phyloP scores from a whole-genome alignment of 2,888 invertebrate genomes.

The Cephus nigrinus region DNA sequence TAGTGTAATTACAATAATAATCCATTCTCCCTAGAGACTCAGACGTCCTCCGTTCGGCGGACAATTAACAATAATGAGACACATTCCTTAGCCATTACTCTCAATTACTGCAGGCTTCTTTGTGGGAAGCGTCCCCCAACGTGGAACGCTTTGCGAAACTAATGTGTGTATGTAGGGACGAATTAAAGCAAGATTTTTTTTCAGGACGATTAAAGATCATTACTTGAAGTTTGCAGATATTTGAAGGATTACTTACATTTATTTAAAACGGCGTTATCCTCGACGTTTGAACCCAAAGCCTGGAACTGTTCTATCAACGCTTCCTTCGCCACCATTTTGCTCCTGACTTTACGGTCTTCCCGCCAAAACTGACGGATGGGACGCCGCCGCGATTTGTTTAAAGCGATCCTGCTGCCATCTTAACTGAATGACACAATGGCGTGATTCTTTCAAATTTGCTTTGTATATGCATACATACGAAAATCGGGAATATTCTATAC shows the following conservation, averaged over 20 bases:
- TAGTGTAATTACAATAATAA: neutral
- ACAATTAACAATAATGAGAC: constrained; percentile 25
- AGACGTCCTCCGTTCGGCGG: constrained; percentile 14
- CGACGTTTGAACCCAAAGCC: constrained; percentile 40
- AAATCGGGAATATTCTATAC: neutral
- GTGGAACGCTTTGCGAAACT: neutral
- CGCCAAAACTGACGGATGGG: constrained; percentile 46
- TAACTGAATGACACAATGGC: neutral
- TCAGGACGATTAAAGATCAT: neutral
- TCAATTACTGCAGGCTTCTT: constrained; percentile 12
- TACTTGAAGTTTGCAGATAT: neutral
- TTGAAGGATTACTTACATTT: constrained; percentile 52
- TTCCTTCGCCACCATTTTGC: constrained; percentile 52
- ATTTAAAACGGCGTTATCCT: constrained; percentile 39
- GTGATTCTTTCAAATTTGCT: neutral
- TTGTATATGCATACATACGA: neutral
- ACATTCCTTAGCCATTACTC: constrained; percentile 15
- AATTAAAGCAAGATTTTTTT: neutral
- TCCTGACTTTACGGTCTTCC: constrained; percentile 32
- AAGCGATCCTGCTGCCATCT: neutral
- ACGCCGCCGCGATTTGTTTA: neutral
- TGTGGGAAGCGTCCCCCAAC: neutral
- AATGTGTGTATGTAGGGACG: too few species aligned
- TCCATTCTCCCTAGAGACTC: neutral
- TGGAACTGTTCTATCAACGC: constrained; percentile 46